phyloP scores from a whole-genome alignment of 2,113 vertebrate species.

The Orcinus orca region DNA sequence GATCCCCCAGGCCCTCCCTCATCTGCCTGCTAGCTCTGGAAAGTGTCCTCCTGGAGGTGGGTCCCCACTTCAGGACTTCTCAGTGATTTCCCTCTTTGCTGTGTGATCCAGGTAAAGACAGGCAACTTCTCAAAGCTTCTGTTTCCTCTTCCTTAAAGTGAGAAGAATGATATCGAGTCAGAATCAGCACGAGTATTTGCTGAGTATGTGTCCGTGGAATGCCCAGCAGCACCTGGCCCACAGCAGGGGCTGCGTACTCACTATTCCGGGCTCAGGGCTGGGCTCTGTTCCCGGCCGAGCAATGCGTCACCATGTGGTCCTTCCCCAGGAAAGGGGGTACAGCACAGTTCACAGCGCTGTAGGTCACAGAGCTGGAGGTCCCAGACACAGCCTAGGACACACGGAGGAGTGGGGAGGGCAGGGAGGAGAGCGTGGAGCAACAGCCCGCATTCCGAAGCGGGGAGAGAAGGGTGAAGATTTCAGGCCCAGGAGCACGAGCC shows the following conservation, averaged over 20 bases:
- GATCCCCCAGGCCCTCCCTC: not conserved
- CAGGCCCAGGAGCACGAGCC: not conserved
- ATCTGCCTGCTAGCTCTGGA: not conserved
- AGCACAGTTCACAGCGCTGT: not conserved
- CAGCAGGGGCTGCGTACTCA: not conserved
- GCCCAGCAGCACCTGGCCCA: not conserved
- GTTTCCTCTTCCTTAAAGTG: not conserved
- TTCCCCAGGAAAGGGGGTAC: not conserved
- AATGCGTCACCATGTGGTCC: rapidly evolving
- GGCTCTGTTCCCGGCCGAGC: not conserved
- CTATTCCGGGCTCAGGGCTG: not conserved
- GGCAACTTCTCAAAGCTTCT: not conserved
- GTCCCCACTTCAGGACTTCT: not conserved
- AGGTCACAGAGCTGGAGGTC: not conserved
- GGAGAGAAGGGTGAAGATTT: not conserved
- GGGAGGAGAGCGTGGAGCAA: too few species aligned
- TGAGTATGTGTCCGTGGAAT: not conserved
- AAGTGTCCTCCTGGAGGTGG: not conserved
- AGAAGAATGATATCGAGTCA: rapidly evolving
- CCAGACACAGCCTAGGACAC: not conserved
- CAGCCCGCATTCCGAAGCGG: not conserved
- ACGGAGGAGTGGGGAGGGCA: not conserved
- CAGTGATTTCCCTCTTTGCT: not conserved
- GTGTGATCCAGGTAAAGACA: not conserved
- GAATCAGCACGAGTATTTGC: not conserved